phyloP scores from a whole-genome alignment of 23 tunicate species.

The Ascidia mentula region DNA sequence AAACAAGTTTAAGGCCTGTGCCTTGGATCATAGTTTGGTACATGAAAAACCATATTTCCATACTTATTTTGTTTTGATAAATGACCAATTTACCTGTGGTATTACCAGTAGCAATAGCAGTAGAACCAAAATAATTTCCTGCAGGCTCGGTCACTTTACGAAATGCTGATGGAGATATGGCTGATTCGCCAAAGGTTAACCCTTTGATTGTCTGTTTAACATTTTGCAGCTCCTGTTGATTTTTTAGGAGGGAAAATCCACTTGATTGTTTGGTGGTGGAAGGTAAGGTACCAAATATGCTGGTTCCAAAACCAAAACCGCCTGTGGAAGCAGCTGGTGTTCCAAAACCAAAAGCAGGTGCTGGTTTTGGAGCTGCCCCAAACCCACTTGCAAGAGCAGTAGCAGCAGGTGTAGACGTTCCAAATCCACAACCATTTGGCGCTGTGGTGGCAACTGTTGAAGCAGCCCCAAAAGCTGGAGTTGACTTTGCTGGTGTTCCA shows the following conservation, averaged over 20 bases:
- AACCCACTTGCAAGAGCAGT: not conserved
- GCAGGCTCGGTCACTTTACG: not conserved
- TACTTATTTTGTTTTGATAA: not conserved
- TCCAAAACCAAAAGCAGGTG: slow-evolving; percentile 17
- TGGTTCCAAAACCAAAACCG: not conserved
- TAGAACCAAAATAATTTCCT: not conserved
- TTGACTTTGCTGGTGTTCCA: slow-evolving; percentile 5
- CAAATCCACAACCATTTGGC: slow-evolving; percentile 20
- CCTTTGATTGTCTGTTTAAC: not conserved
- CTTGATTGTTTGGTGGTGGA: not conserved
- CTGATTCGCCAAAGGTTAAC: not conserved
- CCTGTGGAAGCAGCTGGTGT: not conserved
- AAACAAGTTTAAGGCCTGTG: not conserved
- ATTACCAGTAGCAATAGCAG: not conserved
- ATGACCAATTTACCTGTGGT: not conserved
- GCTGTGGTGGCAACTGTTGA: slow-evolving; percentile 14
- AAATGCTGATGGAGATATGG: slow-evolving; percentile 6
- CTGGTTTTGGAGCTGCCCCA: slow-evolving; percentile 10
- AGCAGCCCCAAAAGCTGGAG: slow-evolving; percentile 4
- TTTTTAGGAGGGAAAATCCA: not conserved
- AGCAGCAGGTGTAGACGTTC: not conserved
- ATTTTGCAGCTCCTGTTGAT: not conserved
- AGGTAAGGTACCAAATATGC: not conserved
- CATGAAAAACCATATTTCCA: not conserved
- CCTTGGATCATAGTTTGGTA: not conserved